phyloP scores from a whole-genome alignment of 2,888 invertebrate species.

The Drosophila atripex region DNA sequence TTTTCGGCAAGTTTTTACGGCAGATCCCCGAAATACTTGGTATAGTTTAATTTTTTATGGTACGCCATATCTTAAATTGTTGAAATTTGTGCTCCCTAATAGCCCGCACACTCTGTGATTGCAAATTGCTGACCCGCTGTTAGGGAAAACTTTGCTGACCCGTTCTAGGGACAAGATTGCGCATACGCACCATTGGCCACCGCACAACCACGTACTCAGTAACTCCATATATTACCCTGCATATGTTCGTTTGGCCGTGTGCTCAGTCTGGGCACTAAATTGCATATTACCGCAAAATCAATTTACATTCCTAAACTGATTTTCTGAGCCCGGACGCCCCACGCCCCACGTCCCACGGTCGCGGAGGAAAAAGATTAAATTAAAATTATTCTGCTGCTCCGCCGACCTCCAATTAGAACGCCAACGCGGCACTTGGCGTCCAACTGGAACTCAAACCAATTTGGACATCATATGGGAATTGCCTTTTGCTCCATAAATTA shows the following conservation, averaged over 20 bases:
- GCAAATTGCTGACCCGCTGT: slow-evolving; percentile 12
- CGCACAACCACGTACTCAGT: slow-evolving; percentile 38
- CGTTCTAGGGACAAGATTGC: slow-evolving; percentile 57
- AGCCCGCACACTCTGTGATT: slow-evolving; percentile 9
- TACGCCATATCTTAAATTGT: slow-evolving; percentile 49
- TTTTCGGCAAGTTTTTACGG: slow-evolving; percentile 72
- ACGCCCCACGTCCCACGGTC: slow-evolving; percentile 49
- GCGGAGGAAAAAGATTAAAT: slow-evolving; percentile 75
- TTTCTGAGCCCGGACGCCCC: slow-evolving; percentile 55
- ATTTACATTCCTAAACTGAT: slow-evolving; percentile 78
- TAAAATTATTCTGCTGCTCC: slow-evolving; percentile 70
- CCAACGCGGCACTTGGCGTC: slow-evolving; percentile 42
- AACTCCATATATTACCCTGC: neutral
- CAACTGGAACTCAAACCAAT: neutral
- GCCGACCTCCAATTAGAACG: slow-evolving; percentile 66
- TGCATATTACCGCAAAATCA: slow-evolving; percentile 77
- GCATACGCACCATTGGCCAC: slow-evolving; percentile 70
- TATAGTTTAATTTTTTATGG: slow-evolving; percentile 56
- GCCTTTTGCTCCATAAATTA: slow-evolving; percentile 34
- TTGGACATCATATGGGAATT: slow-evolving; percentile 34
- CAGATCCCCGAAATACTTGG: slow-evolving; percentile 46
- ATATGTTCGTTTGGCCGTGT: neutral
- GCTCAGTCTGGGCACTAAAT: slow-evolving; percentile 53
- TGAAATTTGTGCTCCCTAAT: slow-evolving; percentile 44
- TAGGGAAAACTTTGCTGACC: slow-evolving; percentile 52